phyloP scores from a whole-genome alignment of 2,888 invertebrate genomes.

The Tetropium fuscum region DNA sequence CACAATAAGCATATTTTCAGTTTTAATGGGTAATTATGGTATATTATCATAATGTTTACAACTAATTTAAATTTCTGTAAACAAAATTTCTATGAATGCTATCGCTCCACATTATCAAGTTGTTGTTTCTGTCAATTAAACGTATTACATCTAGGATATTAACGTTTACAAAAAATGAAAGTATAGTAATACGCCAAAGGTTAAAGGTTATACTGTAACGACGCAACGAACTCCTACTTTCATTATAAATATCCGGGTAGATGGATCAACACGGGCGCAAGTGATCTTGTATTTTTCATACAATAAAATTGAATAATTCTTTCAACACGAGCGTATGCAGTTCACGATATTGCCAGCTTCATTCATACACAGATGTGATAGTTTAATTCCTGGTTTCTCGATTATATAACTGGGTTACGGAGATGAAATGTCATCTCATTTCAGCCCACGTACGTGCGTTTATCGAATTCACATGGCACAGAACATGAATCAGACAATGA shows the following conservation, averaged over 20 bases:
- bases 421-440: constrained; percentile 34
- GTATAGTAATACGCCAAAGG: constrained; percentile 1
- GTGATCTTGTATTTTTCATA: constrained; percentile 21
- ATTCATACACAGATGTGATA: constrained; percentile 41
- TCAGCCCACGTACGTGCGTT: constrained; percentile 49
- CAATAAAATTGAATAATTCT: constrained; percentile 24
- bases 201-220: constrained; percentile 13
- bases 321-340: constrained; percentile 1
- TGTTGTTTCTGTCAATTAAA: no score
- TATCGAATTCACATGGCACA: constrained; percentile 25
- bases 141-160: not conserved
- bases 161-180: constrained; percentile 1
- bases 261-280: constrained; percentile 6
- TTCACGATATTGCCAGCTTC: constrained; percentile 18
- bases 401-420: constrained; percentile 41
- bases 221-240: constrained; percentile 4
- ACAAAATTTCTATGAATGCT: no score
- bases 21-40: no score
- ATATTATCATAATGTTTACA: no score
- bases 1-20: no score
- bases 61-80: no score
- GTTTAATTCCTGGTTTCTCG: constrained; percentile 45
- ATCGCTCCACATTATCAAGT: no score
- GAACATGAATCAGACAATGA: constrained; percentile 27
- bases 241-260: constrained; percentile 22